These are phyloP conservation scores for Elgaria multicarinata DNA, from an alignment of 2,113 vertebrate genomes.

Conservation along the genomic window DNA sequence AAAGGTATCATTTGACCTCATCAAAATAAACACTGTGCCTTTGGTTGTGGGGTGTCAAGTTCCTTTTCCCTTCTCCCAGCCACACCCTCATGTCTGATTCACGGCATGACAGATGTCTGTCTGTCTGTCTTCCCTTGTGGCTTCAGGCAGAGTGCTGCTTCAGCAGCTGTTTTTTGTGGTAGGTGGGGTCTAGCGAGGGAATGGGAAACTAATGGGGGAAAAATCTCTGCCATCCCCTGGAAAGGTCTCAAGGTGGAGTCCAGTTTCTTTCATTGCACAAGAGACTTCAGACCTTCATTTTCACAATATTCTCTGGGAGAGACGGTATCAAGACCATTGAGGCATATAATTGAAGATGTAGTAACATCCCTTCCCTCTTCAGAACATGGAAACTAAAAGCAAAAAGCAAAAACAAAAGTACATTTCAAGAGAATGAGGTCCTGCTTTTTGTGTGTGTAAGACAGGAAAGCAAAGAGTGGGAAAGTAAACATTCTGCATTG, in stretches of 20 bases:
- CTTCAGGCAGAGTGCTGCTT: background rate
- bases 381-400: background rate
- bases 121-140: constrained; percentile 60
- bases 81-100: constrained; percentile 48
- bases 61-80: constrained; percentile 13
- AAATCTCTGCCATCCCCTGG: constrained; percentile 13
- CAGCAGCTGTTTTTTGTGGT: constrained; percentile 55
- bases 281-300: background rate
- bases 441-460: background rate
- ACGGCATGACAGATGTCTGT: constrained; percentile 49
- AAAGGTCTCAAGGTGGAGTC: background rate
- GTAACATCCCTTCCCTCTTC: background rate
- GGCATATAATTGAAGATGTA: background rate
- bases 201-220: background rate
- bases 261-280: background rate
- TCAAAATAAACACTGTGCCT: constrained; percentile 10
- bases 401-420: background rate
- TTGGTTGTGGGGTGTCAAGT: constrained; percentile 34
- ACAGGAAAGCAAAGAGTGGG: no score
- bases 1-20: background rate
- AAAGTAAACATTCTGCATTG: no score
- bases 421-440: constrained; percentile 21
- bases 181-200: background rate
- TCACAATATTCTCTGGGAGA: background rate
- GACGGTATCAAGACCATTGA: constrained; percentile 32